Percentiles rank a stretch among this genome's conserved stretches.
These are phyloP conservation scores for Littorina saxatilis DNA, from an alignment of 1,140 invertebrate species.

Conservation along the genomic window DNA sequence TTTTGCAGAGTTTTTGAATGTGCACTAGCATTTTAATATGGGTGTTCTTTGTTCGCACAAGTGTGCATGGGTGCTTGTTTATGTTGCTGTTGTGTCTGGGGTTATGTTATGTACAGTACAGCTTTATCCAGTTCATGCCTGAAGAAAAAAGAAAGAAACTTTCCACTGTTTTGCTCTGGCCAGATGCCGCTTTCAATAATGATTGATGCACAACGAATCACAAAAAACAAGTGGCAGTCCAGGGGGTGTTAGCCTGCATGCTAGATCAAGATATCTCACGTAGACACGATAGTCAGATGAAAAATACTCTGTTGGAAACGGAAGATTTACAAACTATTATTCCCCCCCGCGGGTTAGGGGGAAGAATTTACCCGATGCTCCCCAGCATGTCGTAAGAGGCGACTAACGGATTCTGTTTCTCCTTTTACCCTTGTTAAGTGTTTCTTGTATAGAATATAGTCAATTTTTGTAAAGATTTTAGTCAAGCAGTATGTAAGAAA, in stretches of 20 bases:
- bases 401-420: too few relatives aligned
- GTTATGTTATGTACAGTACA: neutral
- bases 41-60: neutral
- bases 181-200: constrained; percentile 11
- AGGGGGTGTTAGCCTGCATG: neutral
- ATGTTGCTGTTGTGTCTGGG: neutral
- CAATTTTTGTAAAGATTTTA: too few relatives aligned
- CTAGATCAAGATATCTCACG: constrained; percentile 1
- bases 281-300: neutral
- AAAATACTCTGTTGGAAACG: neutral
- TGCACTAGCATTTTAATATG: too few relatives aligned
- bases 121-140: neutral
- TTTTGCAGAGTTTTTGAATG: too few relatives aligned
- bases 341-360: too few relatives aligned
- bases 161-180: neutral
- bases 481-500: too few relatives aligned
- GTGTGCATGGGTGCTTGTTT: constrained; percentile 18
- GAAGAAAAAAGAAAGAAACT: too few relatives aligned
- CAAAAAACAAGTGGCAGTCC: neutral
- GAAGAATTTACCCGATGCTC: too few relatives aligned
- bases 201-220: constrained; percentile 21
- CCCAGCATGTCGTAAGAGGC: too few relatives aligned
- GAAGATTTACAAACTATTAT: too few relatives aligned
- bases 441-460: too few relatives aligned
- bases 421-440: too few relatives aligned